A percentile compares a stretch with the other conserved stretches of the same genome.
phyloP scores from a whole-genome alignment of 1,140 invertebrate species.

The Reticulitermes speratus region DNA sequence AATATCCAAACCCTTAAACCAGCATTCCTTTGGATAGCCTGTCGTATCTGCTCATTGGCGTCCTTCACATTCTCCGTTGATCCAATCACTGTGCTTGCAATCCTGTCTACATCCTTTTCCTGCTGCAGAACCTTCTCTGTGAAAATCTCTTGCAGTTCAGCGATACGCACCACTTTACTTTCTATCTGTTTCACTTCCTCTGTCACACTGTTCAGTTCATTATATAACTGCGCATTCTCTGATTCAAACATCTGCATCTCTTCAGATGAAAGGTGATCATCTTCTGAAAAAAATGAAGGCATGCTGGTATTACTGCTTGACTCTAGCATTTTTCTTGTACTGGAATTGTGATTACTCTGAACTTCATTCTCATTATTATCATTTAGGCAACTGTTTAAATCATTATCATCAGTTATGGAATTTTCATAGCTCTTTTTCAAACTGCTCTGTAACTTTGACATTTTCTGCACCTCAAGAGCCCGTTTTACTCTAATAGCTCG shows the following conservation, averaged over 20 bases:
- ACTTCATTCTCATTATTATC: conserved; percentile 1
- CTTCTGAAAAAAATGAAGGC: conserved; percentile 3
- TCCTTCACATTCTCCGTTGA: conserved; percentile 94
- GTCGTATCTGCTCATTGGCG: conserved; percentile 94
- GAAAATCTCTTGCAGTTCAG: conserved; percentile 94
- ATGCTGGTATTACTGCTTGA: conserved; percentile 42
- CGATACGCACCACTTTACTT: conserved; percentile 92
- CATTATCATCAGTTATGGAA: conserved; percentile 33
- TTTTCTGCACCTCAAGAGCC: conserved; percentile 76
- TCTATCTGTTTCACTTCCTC: conserved; percentile 80
- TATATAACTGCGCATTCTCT: conserved; percentile 78
- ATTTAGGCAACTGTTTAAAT: not conserved
- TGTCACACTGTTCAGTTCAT: conserved; percentile 77
- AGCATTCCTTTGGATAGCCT: conserved; percentile 95
- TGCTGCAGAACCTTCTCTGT: conserved; percentile 97
- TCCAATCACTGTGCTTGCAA: conserved; percentile 82
- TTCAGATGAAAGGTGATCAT: conserved; percentile 64
- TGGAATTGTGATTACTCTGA: not conserved
- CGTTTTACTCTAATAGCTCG: conserved; percentile 83
- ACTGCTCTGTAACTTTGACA: conserved; percentile 66
- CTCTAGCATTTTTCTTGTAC: not conserved
- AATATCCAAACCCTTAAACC: conserved; percentile 90
- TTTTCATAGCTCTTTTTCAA: conserved; percentile 36
- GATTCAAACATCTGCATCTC: conserved; percentile 88
- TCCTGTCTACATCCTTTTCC: conserved; percentile 88